Conservation (phyloP, 1,140 invertebrate genomes). For the Eumeta japonica region DNA sequence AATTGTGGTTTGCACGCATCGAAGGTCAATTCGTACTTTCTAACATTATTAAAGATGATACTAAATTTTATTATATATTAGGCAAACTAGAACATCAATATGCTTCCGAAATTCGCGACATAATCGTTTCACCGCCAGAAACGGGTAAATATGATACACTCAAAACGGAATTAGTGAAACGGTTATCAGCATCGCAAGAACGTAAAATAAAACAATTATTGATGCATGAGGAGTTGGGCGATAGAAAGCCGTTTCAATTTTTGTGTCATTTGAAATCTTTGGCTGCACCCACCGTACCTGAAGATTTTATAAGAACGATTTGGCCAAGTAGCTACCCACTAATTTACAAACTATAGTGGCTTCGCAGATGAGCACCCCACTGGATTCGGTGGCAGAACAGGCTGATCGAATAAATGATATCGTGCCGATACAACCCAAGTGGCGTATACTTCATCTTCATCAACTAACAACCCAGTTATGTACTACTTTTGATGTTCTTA, state of each 20-base stretch:
- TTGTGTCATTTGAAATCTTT: conserved; percentile 3
- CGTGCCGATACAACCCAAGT: too few relatives aligned
- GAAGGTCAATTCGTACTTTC: conserved; percentile 3
- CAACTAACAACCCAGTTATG: neutral
- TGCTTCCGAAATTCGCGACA: neutral
- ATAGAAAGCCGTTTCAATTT: conserved; percentile 7
- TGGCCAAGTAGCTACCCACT: neutral
- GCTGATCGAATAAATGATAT: conserved; percentile 4
- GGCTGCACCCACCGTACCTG: conserved; percentile 3
- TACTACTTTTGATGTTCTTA: neutral
- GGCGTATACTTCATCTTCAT: too few relatives aligned
- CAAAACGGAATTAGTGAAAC: conserved; percentile 2
- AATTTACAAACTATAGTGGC: conserved; percentile 1
- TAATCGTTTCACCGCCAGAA: conserved; percentile 1
- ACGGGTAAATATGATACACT: conserved; percentile 1
- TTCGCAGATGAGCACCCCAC: neutral
- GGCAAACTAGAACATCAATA: neutral
- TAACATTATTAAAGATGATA: neutral
- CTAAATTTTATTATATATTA: conserved; percentile 2
- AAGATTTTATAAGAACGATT: conserved; percentile 3
- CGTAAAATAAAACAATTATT: neutral
- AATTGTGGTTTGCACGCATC: conserved; percentile 4
- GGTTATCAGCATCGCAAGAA: conserved; percentile 1
- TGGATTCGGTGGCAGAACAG: conserved; percentile 1
- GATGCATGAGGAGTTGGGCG: too few relatives aligned